Conservation (phyloP, 2,888 invertebrate species). For the Protodeltote pygarga region DNA sequence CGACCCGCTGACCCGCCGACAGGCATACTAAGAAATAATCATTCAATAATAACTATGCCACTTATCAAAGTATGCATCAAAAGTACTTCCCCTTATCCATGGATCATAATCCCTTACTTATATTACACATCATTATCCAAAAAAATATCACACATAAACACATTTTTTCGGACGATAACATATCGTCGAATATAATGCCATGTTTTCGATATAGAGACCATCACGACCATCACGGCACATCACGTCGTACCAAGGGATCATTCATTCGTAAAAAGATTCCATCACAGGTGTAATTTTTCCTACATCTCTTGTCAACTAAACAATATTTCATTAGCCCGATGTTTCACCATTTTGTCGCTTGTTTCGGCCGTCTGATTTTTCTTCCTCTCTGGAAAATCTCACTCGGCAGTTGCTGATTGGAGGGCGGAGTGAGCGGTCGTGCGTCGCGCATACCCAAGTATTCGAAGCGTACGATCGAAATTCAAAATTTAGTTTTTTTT, state of each 20-base stretch:
- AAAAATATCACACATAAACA: neutral
- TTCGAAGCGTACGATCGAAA: slow-evolving; percentile 25
- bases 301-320: slow-evolving; percentile 39
- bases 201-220: slow-evolving; percentile 4
- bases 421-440: slow-evolving; percentile 35
- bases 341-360: slow-evolving; percentile 44
- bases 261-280: slow-evolving; percentile 4
- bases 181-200: slow-evolving; percentile 1
- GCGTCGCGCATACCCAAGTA: slow-evolving; percentile 19
- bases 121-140: neutral
- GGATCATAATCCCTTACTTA: no score
- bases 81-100: neutral
- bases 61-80: no score
- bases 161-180: neutral
- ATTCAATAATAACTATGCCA: no score
- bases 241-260: neutral
- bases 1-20: no score
- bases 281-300: slow-evolving; percentile 30
- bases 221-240: neutral
- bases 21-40: no score
- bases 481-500: slow-evolving; percentile 7
- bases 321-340: slow-evolving; percentile 54
- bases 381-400: slow-evolving; percentile 38
- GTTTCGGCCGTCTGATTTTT: slow-evolving; percentile 25
- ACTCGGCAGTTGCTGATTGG: slow-evolving; percentile 33